phyloP scores from a whole-genome alignment of 2,113 vertebrate species.

The Cyprinodon brontotheroides region DNA sequence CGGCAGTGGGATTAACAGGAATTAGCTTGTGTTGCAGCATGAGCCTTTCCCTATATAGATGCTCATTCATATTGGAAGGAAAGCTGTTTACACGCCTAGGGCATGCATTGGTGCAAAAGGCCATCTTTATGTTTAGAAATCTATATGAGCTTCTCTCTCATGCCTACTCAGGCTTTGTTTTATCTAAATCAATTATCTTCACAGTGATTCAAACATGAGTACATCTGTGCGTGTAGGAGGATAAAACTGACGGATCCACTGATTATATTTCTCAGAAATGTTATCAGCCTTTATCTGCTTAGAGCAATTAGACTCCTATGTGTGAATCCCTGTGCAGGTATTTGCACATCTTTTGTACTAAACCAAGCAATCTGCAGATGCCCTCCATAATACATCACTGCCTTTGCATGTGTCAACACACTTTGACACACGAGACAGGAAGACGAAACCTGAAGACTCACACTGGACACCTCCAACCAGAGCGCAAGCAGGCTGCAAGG shows the following conservation, averaged over 20 bases:
- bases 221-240: conserved; percentile 6
- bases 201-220: conserved; percentile 16
- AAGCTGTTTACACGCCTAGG: conserved; percentile 63
- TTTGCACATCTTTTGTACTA: conserved; percentile 55
- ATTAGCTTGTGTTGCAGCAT: conserved; percentile 74
- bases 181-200: conserved; percentile 5
- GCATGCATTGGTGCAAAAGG: conserved; percentile 12
- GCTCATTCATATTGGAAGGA: conserved; percentile 70
- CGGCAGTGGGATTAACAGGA: conserved; percentile 78
- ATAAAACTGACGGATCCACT: conserved; percentile 2
- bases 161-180: not conserved
- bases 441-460: conserved; percentile 63
- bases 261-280: conserved; percentile 22
- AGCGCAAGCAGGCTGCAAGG: conserved; percentile 54
- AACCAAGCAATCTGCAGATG: conserved; percentile 36
- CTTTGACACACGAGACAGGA: conserved; percentile 63
- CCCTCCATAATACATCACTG: conserved; percentile 70
- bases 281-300: conserved; percentile 40
- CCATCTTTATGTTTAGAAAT: conserved; percentile 3
- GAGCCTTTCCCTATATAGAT: conserved; percentile 81
- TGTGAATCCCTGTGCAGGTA: conserved; percentile 39
- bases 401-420: conserved; percentile 54
- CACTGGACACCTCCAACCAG: conserved; percentile 56
- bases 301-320: conserved; percentile 51
- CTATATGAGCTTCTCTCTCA: conserved; percentile 5